Evolutionary conservation across 2,113 vertebrate species (phyloP).

Genomic region (Setophaga kirtlandii): DNA sequence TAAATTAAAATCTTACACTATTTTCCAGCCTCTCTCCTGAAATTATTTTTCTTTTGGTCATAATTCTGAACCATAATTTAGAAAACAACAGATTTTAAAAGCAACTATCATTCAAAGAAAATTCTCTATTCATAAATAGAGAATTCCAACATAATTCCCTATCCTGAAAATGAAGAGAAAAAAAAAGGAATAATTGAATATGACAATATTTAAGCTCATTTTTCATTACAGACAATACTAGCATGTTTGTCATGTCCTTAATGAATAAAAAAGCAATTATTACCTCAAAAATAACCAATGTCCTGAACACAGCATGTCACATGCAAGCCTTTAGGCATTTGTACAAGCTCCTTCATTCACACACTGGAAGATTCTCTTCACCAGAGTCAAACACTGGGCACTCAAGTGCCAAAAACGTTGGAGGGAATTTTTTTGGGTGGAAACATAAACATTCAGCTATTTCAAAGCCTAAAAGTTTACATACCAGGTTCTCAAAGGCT

Average conservation of each 20-base stretch:
- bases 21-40: background rate
- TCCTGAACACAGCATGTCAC: background rate
- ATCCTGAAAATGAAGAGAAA: background rate
- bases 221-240: background rate
- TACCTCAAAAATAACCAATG: background rate
- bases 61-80: background rate
- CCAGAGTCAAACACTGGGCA: background rate
- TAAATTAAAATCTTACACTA: background rate
- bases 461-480: background rate
- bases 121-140: background rate
- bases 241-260: background rate
- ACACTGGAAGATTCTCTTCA: background rate
- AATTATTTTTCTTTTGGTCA: background rate
- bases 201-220: background rate
- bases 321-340: background rate
- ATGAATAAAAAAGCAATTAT: background rate
- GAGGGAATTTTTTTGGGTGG: background rate
- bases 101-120: background rate
- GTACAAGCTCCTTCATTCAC: background rate
- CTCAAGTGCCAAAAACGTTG: fast-evolving
- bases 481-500: background rate
- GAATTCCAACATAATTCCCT: background rate
- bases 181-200: background rate
- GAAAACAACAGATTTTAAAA: background rate
- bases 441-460: background rate